Evolutionary conservation across 2,113 vertebrate genomes (phyloP).

Genomic region (Pagrus major): DNA sequence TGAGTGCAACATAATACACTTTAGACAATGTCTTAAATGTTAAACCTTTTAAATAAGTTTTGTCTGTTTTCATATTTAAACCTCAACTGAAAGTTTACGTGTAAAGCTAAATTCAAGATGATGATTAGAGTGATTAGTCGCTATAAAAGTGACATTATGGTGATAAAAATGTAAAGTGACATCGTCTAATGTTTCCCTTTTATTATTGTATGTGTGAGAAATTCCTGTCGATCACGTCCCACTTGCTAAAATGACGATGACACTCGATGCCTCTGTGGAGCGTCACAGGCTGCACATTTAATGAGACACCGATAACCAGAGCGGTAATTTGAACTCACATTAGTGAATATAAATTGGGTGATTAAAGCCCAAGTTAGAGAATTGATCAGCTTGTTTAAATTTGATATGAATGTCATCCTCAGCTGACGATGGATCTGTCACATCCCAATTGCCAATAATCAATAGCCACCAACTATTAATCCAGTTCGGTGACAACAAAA

Average conservation of each 20-base stretch:
- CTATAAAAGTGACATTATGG: no score
- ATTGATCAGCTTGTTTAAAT: slow-evolving; percentile 59
- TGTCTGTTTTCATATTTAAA: neutral
- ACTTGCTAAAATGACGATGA: neutral
- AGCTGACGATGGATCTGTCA: slow-evolving; percentile 45
- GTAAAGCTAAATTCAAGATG: no score
- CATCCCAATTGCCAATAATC: slow-evolving; percentile 64
- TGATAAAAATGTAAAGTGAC: neutral
- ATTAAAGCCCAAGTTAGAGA: slow-evolving; percentile 54
- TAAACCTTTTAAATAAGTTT: neutral
- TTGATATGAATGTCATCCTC: slow-evolving; percentile 52
- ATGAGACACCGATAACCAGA: slow-evolving; percentile 20
- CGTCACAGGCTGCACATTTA: neutral
- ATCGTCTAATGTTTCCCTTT: neutral
- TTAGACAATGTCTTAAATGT: neutral
- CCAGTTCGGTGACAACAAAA: slow-evolving; percentile 17
- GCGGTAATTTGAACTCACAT: slow-evolving; percentile 25
- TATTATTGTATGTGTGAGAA: neutral
- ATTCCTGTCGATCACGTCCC: neutral
- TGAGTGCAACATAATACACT: no score
- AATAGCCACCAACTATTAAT: slow-evolving; percentile 44
- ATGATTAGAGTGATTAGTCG: no score
- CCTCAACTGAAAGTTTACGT: no score
- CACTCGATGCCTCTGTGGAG: neutral
- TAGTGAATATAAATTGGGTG: slow-evolving; percentile 68